Evolutionary conservation across 30 jellyfish, hydroid and myxozoan genomes (phyloP).

Genomic region (Cassiopea andromeda): DNA sequence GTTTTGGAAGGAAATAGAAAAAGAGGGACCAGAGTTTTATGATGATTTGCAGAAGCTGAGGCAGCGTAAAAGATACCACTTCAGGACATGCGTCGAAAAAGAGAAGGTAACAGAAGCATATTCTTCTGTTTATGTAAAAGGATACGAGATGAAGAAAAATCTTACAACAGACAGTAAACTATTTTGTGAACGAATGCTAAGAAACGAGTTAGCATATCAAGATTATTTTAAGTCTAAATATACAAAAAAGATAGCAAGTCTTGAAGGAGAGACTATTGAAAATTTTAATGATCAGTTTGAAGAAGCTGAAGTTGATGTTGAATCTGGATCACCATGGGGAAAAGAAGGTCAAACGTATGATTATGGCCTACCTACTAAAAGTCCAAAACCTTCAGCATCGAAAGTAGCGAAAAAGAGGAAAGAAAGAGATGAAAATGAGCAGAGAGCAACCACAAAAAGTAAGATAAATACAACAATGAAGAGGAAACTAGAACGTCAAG

Average conservation of each 20-base stretch:
- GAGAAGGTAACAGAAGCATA: constrained; percentile 94
- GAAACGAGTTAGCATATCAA: constrained; percentile 80
- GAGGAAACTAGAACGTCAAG: not conserved
- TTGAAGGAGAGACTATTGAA: constrained; percentile 84
- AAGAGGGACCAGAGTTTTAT: constrained; percentile 92
- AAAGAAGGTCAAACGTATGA: constrained; percentile 43
- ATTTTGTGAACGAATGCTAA: constrained; percentile 87
- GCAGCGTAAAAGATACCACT: constrained; percentile 72
- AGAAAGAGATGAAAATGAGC: not conserved
- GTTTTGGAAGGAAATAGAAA: constrained; percentile 91
- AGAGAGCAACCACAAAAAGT: not conserved
- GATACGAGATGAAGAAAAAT: constrained; percentile 86
- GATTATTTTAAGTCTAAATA: constrained; percentile 77
- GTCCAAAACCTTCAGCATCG: constrained; percentile 37
- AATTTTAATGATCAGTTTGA: constrained; percentile 76
- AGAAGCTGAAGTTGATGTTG: constrained; percentile 79
- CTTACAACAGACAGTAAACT: constrained; percentile 58
- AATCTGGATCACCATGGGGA: constrained; percentile 37
- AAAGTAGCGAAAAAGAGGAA: not conserved
- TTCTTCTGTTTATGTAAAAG: constrained; percentile 87
- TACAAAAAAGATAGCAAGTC: constrained; percentile 15
- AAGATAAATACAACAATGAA: not conserved
- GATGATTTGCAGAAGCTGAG: constrained; percentile 82
- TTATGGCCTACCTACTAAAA: constrained; percentile 67
- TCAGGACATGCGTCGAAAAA: constrained; percentile 74